phyloP scores from a whole-genome alignment of 2,888 invertebrate genomes.

The Odontomyia ornata region DNA sequence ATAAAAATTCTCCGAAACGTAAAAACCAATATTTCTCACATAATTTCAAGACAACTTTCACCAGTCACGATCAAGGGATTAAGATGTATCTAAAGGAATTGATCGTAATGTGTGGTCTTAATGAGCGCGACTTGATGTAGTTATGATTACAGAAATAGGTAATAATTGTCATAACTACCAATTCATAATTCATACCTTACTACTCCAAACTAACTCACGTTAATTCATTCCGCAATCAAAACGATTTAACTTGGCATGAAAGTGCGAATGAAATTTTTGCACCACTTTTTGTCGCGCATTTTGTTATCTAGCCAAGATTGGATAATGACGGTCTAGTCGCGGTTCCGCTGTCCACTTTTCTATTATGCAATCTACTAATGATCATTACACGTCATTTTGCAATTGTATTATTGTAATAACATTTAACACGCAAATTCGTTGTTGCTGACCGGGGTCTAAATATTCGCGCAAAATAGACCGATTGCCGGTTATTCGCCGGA shows the following conservation, averaged over 20 bases:
- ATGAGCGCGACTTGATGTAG: background rate
- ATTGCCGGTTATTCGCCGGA: background rate
- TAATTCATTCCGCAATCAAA: background rate
- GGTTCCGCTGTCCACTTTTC: slow-evolving; percentile 15
- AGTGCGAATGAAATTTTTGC: slow-evolving; percentile 13
- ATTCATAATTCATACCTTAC: background rate
- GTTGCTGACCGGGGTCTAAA: background rate
- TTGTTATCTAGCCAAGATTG: background rate
- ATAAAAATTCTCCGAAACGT: too few relatives aligned
- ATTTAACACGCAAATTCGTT: slow-evolving; percentile 22
- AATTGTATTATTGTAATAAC: slow-evolving; percentile 1
- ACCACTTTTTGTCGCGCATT: slow-evolving; percentile 2
- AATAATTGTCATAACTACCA: background rate
- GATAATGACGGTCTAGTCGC: slow-evolving; percentile 3
- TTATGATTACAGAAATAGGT: background rate
- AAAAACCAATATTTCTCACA: too few relatives aligned
- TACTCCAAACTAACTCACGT: background rate
- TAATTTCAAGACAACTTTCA: too few relatives aligned
- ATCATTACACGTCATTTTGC: slow-evolving; percentile 26
- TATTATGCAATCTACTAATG: slow-evolving; percentile 29
- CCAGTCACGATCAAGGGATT: too few relatives aligned
- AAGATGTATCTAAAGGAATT: too few relatives aligned
- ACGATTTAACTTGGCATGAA: background rate
- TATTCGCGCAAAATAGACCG: background rate
- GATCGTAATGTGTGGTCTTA: too few relatives aligned